These are phyloP conservation scores for Sylvilagus bachmani DNA, from an alignment of 2,113 vertebrate species.

Conservation along the genomic window DNA sequence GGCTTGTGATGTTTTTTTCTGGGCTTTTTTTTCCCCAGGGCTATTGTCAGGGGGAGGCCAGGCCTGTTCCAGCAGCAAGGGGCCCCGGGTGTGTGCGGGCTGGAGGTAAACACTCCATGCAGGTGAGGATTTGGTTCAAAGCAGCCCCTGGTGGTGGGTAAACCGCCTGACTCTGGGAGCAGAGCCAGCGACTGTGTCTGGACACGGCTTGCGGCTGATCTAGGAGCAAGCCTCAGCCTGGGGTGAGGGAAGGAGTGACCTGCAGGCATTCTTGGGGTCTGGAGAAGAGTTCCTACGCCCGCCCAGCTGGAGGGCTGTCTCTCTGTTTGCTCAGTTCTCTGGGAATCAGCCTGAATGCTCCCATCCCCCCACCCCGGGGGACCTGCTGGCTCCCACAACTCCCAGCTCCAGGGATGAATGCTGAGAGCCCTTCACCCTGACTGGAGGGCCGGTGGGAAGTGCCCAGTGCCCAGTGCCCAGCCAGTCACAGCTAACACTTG, in stretches of 20 bases:
- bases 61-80: constrained; percentile 87
- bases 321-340: background rate
- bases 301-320: background rate
- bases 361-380: background rate
- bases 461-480: background rate
- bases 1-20: constrained; percentile 86
- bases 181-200: constrained; percentile 32
- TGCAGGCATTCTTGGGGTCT: background rate
- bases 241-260: fast-evolving
- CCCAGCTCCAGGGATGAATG: fast-evolving
- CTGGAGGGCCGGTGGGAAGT: background rate
- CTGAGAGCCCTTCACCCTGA: background rate
- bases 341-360: background rate
- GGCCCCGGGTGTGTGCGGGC: constrained; percentile 88
- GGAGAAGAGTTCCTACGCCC: background rate
- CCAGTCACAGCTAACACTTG: background rate
- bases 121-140: constrained; percentile 84
- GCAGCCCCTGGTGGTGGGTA: constrained; percentile 61
- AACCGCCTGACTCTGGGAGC: constrained; percentile 76
- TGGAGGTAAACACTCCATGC: constrained; percentile 88
- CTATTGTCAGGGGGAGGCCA: constrained; percentile 84
- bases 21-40: constrained; percentile 83
- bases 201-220: constrained; percentile 42
- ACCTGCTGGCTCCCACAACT: background rate
- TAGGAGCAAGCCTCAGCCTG: constrained; percentile 36